Base-by-base conservation (phyloP, 2,113 vertebrate genomes). In the Prolemur simus region DNA sequence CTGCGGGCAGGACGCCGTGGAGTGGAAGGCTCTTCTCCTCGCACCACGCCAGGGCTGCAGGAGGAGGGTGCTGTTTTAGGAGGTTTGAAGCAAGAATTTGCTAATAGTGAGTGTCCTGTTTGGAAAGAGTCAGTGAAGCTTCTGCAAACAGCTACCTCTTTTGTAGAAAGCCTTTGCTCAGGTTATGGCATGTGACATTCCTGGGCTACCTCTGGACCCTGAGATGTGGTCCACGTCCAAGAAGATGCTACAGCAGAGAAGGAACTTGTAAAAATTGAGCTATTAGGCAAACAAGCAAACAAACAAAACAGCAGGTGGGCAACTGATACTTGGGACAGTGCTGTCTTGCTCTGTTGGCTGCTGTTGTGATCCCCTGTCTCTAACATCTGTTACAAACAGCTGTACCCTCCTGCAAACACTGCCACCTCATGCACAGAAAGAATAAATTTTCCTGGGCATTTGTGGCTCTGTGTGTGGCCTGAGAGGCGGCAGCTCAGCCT, bases 141-240 rank as follows among this genome's bases (percentile, higher is more conserved):
- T 52, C 37, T n/a, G 23, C 13, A 91, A 25, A 0, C 8, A 6
- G 5, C 39, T 29, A 0, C 4, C 8, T 1, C 8, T 6, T 12
- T 77, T 63, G 78, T 4, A 52, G 3, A 68, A 64, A 6, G 42
- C 8, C n/a, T 54, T 10, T 34, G 54, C 20, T 39, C 14, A 0
- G 6, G 3, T 47, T 1, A 2, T 11, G 0, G 0, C 3, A 3
- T 4, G 4, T 10, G 5, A 6, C 4, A 3, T 45, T 34, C 34
- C 21, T 6, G 5, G 39, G 39, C 3, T 8, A 7, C 13, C 0
- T 0, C 0, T 0, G 1, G 27, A 5, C 20, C 11, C 6, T 27
- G 11, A 20, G 4, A 15, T 14, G 17, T 8, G 29, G 8, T 3
- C 4, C 0, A 2, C 45, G 25, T 39, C 47, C 29, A 23, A 4